Evolutionary conservation across 2,888 invertebrate species (phyloP).

Genomic region (Ectobius pallidus): DNA sequence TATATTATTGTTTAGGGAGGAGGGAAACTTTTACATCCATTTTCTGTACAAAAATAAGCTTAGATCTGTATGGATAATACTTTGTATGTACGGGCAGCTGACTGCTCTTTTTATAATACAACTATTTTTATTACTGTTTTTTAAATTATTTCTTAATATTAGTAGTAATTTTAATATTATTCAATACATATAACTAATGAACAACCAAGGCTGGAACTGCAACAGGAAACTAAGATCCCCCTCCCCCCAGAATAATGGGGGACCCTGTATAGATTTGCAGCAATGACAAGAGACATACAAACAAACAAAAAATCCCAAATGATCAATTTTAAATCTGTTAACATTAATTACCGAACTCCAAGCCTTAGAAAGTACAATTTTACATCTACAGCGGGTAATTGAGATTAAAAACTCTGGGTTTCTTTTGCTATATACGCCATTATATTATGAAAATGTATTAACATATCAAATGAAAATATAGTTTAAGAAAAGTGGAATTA

Average conservation of each 20-base stretch:
- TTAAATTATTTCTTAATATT: background rate
- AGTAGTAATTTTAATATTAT: background rate
- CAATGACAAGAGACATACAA: background rate
- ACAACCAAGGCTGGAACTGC: too few relatives aligned
- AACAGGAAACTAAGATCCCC: background rate
- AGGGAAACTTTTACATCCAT: constrained; percentile 1
- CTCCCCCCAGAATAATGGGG: background rate
- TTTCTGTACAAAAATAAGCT: constrained; percentile 42
- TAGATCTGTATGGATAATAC: constrained; percentile 37
- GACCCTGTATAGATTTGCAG: background rate
- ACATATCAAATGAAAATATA: too few relatives aligned
- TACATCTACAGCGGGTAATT: too few relatives aligned
- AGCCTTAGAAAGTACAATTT: too few relatives aligned
- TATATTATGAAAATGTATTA: too few relatives aligned
- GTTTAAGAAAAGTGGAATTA: too few relatives aligned
- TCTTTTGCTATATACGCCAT: too few relatives aligned
- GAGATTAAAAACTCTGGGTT: too few relatives aligned
- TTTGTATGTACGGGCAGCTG: background rate
- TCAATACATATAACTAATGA: background rate
- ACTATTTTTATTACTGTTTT: background rate
- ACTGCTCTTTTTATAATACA: background rate
- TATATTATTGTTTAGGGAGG: constrained; percentile 1
- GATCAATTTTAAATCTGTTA: background rate
- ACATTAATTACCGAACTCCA: too few relatives aligned
- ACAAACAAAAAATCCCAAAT: background rate